A percentile compares a stretch with the other conserved stretches of the same genome.
phyloP scores from a whole-genome alignment of 2,888 invertebrate species.

The Limnephilus rhombicus region DNA sequence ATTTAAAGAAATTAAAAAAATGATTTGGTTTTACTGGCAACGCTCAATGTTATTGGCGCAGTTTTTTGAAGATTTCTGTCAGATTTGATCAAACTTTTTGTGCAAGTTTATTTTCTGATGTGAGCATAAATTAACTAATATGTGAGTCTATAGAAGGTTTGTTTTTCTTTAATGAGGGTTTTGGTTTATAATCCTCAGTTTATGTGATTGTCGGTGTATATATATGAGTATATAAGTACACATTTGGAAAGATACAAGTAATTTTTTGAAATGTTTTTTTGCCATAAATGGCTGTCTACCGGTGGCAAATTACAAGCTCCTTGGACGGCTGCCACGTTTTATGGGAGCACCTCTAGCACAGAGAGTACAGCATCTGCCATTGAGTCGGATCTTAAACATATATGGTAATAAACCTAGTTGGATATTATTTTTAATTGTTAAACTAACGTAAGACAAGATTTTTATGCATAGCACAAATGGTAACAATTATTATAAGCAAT shows the following conservation, averaged over 20 bases:
- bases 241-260: not conserved
- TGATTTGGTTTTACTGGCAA: not conserved
- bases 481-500: no score
- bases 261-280: constrained; percentile 54
- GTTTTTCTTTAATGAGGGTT: not conserved
- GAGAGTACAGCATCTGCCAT: not conserved
- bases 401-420: constrained; percentile 33
- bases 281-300: constrained; percentile 52
- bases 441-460: no score
- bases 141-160: no score
- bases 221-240: no score
- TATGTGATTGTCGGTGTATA: not conserved
- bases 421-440: no score
- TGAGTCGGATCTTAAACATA: not conserved
- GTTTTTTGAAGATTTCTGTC: constrained; percentile 21
- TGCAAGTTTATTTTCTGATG: not conserved
- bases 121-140: not conserved
- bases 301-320: constrained; percentile 47
- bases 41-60: constrained; percentile 38
- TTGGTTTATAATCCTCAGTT: no score
- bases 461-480: no score
- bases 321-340: constrained; percentile 50
- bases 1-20: not conserved
- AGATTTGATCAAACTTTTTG: not conserved
- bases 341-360: not conserved